Evolutionary conservation across 2,113 vertebrate genomes (phyloP).

Genomic region (Panurus biarmicus): DNA sequence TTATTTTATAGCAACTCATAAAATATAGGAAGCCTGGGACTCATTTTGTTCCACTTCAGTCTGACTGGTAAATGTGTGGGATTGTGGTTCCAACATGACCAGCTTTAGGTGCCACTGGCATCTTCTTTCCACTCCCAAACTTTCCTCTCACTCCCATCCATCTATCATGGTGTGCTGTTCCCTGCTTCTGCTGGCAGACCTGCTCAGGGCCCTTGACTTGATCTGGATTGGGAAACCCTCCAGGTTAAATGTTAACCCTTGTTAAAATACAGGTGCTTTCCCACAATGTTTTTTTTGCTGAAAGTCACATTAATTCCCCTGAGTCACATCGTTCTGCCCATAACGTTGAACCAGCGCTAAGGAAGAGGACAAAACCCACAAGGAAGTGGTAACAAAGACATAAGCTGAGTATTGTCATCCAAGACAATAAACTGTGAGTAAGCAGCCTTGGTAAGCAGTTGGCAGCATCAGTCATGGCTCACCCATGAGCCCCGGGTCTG

Average conservation of each 20-base stretch:
- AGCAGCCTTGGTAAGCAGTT: background rate
- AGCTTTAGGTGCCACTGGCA: background rate
- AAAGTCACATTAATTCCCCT: background rate
- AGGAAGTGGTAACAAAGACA: background rate
- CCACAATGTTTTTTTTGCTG: background rate
- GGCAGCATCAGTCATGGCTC: background rate
- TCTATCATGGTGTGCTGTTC: background rate
- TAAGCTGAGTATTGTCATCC: background rate
- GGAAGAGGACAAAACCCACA: background rate
- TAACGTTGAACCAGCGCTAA: background rate
- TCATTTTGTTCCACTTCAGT: background rate
- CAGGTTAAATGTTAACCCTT: background rate
- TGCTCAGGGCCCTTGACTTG: background rate
- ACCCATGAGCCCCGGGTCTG: accelerated
- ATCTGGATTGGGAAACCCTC: background rate
- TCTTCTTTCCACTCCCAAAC: background rate
- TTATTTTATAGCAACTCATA: background rate
- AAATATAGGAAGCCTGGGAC: background rate
- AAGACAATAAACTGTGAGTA: background rate
- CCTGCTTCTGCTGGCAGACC: background rate
- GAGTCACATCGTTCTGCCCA: background rate
- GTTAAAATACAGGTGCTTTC: background rate
- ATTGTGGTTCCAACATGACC: background rate
- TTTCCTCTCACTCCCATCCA: background rate
- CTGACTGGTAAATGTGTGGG: background rate